These are phyloP conservation scores for Sebastes flavidus DNA, from an alignment of 2,797 vertebrate species.

Conservation along the genomic window DNA sequence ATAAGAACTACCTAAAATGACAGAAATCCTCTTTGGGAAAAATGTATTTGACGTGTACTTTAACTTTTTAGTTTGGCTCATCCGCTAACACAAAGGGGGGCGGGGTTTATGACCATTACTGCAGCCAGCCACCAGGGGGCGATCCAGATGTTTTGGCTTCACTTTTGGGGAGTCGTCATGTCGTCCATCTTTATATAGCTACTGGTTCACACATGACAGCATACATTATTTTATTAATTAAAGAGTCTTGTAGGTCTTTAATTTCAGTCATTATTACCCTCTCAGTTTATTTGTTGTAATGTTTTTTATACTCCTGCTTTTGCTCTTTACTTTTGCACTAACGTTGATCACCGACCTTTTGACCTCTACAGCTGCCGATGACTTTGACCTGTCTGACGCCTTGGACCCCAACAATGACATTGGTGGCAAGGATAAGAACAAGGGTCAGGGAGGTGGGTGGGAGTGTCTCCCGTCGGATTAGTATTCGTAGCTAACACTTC, in stretches of 20 bases:
- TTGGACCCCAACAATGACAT: slow-evolving; percentile 83
- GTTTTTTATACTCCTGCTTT: not conserved
- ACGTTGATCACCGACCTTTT: slow-evolving; percentile 14
- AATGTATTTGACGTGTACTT: too few species aligned
- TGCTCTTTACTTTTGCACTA: not conserved
- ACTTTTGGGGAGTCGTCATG: not conserved
- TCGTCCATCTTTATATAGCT: not conserved
- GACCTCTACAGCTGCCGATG: slow-evolving; percentile 62
- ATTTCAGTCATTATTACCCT: not conserved
- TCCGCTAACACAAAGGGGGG: too few species aligned
- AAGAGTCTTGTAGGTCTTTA: not conserved
- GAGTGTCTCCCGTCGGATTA: not conserved
- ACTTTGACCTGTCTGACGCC: slow-evolving; percentile 86
- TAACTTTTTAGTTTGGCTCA: too few species aligned
- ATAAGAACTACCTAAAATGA: too few species aligned
- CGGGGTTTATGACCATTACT: too few species aligned
- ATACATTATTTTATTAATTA: not conserved
- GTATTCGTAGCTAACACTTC: not conserved
- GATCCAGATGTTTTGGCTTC: not conserved
- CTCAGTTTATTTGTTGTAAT: not conserved
- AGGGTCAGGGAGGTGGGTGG: slow-evolving; percentile 70
- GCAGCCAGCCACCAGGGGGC: too few species aligned
- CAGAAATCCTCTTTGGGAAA: too few species aligned
- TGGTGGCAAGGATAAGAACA: slow-evolving; percentile 68
- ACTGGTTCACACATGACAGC: not conserved